Evolutionary conservation across 2,888 invertebrate species (phyloP), one percentile per base, ranked within the genome.

Genomic region (Scaptomyza polygonia): DNA sequence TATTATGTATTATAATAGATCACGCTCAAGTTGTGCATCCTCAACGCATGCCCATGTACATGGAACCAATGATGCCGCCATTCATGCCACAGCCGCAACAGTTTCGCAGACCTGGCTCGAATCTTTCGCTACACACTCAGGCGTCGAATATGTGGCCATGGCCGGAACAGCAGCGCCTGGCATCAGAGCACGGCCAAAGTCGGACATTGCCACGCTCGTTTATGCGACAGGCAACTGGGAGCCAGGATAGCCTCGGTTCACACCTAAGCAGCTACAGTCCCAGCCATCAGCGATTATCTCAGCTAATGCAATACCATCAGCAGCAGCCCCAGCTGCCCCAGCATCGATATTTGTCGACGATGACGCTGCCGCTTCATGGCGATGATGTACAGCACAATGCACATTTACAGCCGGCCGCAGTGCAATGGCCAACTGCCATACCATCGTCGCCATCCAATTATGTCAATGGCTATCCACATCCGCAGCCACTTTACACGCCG

Each of bases 391-490:
- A 32, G n/a, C 12, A 11, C 2, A 48, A 43, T 34, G n/a, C 32
- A 14, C 44, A 42, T 49, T 45, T 36, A 42, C 63, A 48, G 29
- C 39, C 79, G 40, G 39, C 78, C 39, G 39, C 79, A 3, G 88
- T 91, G 2, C 91, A 91, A 30, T 92, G 92, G 92, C 92, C 92
- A 43, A 75, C 88, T 11, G 89, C 90, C 21, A 92, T 92, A 65
- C 91, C 91, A 1, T 90, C 90, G 2, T 91, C 92, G 16, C 91
- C 91, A 1, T 89, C 91, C 12, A 89, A 88, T 51, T 91, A 88
- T 56, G 77, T 86, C 4, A 63, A 61, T 11, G 86, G 84, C 44
- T 90, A 86, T 14, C 32, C 52, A 18, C 57, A 66, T 7, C 77
- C 77, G 8, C 79, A 83, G 40, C 32, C 80, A 5, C 18, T 88